Conservation (phyloP, 2,888 invertebrate species). For the Andrena bucephala region DNA sequence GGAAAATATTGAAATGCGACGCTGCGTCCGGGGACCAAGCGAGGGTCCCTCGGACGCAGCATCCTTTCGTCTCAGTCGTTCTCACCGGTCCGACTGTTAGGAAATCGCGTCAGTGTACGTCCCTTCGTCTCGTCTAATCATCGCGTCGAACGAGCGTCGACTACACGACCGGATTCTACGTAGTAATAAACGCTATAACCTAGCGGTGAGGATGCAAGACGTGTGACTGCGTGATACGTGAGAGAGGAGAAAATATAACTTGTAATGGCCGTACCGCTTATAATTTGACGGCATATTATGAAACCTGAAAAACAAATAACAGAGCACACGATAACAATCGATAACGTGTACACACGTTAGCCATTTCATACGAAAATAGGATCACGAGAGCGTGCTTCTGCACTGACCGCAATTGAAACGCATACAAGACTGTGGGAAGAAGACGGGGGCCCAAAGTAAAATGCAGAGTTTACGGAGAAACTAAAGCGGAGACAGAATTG, state of each 20-base stretch:
- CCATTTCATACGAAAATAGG: constrained; percentile 1
- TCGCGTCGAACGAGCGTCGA: constrained; percentile 7
- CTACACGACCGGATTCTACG: constrained; percentile 52
- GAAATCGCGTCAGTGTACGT: constrained; percentile 37
- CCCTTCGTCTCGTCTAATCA: constrained; percentile 22
- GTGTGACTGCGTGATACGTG: constrained; percentile 73
- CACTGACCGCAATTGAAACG: not conserved
- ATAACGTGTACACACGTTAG: constrained; percentile 1
- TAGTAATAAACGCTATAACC: constrained; percentile 61
- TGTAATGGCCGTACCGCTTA: constrained; percentile 84
- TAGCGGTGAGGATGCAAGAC: constrained; percentile 71
- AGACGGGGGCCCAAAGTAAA: not conserved
- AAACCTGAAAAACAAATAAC: constrained; percentile 84
- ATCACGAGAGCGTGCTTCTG: not conserved
- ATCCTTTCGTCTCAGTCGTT: not conserved
- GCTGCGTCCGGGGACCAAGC: not conserved
- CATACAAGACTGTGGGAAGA: no score
- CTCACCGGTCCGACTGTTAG: constrained; percentile 25
- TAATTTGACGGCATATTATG: constrained; percentile 85
- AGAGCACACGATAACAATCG: constrained; percentile 80
- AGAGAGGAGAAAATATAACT: constrained; percentile 77
- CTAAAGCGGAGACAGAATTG: no score
- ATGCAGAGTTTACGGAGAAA: no score
- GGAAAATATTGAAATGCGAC: not conserved
- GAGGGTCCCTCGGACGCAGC: not conserved